Percentiles rank a stretch among this genome's conserved stretches.
Evolutionary conservation across 2,113 vertebrate species (phyloP).

Genomic region (Thinocorus orbignyianus): DNA sequence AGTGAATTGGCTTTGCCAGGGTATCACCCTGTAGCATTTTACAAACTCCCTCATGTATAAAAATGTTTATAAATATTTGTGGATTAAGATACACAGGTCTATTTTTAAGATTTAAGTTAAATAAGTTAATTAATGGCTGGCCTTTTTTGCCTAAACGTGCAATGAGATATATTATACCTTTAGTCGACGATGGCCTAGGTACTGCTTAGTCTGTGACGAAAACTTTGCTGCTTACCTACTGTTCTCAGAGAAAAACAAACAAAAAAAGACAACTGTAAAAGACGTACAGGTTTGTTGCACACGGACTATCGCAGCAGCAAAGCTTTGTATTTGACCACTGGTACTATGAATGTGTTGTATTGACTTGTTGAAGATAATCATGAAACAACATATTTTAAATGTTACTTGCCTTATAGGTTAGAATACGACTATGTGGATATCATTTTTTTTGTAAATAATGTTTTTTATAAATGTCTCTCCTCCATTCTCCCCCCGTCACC

Average conservation of each 20-base stretch:
- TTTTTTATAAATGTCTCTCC: conserved; percentile 75
- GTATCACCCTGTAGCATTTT: background rate
- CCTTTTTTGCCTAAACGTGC: conserved; percentile 60
- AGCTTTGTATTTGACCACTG: conserved; percentile 60
- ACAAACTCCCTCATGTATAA: conserved; percentile 56
- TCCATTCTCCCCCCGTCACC: conserved; percentile 53
- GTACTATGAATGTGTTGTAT: conserved; percentile 67
- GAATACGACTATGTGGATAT: conserved; percentile 61
- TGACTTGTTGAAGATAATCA: conserved; percentile 70
- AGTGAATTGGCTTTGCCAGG: background rate
- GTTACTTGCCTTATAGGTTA: conserved; percentile 84
- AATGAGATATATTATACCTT: conserved; percentile 55
- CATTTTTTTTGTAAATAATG: conserved; percentile 76
- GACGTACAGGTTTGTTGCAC: conserved; percentile 34
- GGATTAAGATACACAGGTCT: conserved; percentile 67
- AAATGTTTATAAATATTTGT: conserved; percentile 73
- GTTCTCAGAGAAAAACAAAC: conserved; percentile 56
- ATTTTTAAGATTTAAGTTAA: conserved; percentile 70
- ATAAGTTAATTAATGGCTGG: conserved; percentile 43
- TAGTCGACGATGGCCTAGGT: conserved; percentile 36
- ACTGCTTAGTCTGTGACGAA: conserved; percentile 67
- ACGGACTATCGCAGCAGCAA: conserved; percentile 19
- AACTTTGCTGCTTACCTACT: conserved; percentile 62
- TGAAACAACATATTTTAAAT: conserved; percentile 72
- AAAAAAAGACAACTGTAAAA: background rate